A percentile compares a stretch with the other conserved stretches of the same genome.
Evolutionary conservation across 2,113 vertebrate species (phyloP).

Genomic region (Glaucidium brasilianum): DNA sequence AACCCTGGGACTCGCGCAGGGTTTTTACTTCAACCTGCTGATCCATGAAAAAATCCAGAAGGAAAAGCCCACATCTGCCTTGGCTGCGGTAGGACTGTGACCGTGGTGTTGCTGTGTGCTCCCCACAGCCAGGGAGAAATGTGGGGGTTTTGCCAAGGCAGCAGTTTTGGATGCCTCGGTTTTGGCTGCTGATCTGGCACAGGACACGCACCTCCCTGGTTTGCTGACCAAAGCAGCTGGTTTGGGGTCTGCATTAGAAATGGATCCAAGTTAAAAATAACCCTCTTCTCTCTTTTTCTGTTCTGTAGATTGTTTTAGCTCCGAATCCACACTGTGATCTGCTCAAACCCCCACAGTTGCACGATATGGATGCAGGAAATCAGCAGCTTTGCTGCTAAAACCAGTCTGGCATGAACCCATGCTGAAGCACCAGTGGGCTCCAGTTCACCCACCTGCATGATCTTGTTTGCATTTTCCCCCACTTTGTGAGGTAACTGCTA

Average conservation of each 20-base stretch:
- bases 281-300: neutral
- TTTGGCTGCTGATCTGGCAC: neutral
- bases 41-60: neutral
- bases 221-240: neutral
- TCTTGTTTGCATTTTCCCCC: neutral
- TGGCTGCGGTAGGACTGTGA: neutral
- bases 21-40: neutral
- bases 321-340: neutral
- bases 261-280: neutral
- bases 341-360: neutral
- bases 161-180: accelerated
- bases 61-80: neutral
- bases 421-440: neutral
- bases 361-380: neutral
- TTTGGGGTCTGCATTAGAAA: neutral
- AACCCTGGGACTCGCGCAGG: neutral
- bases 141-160: accelerated
- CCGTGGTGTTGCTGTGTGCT: accelerated
- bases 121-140: neutral
- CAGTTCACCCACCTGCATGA: neutral
- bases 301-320: neutral
- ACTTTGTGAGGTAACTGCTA: neutral
- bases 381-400: neutral
- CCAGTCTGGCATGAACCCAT: neutral
- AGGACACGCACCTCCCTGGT: neutral